A percentile compares a stretch with the other conserved stretches of the same genome.
Conservation (phyloP, 1,140 invertebrate species). For the Macrobrachium nipponense region DNA sequence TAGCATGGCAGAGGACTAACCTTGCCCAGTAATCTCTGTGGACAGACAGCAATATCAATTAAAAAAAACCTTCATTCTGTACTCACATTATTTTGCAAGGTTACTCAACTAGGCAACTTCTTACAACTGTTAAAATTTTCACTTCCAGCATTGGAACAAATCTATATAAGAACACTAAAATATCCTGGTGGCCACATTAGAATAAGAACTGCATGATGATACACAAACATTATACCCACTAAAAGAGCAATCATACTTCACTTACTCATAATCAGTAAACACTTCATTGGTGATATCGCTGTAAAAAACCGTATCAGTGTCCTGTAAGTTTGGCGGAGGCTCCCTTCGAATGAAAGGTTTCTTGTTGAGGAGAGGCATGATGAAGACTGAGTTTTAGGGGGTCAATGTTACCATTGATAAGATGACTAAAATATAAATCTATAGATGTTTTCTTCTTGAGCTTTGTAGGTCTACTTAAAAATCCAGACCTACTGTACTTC, state of each 20-base stretch:
- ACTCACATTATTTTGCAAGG: too few species aligned
- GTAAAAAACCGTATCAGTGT: conserved; percentile 93
- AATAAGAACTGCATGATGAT: too few species aligned
- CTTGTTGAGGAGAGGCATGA: conserved; percentile 89
- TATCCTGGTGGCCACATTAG: too few species aligned
- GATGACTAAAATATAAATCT: neutral
- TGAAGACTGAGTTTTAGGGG: neutral
- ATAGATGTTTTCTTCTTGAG: neutral
- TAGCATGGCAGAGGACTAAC: conserved; percentile 82
- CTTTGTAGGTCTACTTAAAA: neutral
- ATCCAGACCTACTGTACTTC: too few species aligned
- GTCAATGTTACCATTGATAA: neutral
- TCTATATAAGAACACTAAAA: too few species aligned
- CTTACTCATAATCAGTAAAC: conserved; percentile 89
- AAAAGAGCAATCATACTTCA: conserved; percentile 71
- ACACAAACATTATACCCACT: neutral
- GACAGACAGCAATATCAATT: conserved; percentile 66
- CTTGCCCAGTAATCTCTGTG: conserved; percentile 93
- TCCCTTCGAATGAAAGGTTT: conserved; percentile 83
- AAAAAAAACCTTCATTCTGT: neutral
- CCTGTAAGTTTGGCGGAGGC: conserved; percentile 78
- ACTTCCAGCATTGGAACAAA: too few species aligned
- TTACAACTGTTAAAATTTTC: too few species aligned
- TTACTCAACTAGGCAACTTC: too few species aligned
- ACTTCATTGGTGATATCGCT: conserved; percentile 95